Base-by-base conservation (phyloP, 2,113 vertebrate genomes). In the Mirza zaza region DNA sequence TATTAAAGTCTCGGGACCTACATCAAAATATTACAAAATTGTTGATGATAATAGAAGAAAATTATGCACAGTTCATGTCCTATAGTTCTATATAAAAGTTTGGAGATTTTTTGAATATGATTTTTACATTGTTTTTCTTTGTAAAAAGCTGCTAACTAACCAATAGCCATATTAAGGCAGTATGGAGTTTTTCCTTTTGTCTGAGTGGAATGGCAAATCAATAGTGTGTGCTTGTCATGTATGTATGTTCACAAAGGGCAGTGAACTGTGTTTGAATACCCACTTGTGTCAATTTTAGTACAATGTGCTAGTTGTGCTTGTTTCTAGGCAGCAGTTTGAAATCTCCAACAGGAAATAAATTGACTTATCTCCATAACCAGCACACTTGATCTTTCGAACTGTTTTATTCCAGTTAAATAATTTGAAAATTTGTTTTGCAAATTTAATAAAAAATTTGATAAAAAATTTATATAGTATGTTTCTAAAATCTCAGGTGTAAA, bases 281-380 rank as follows among this genome's bases (percentile, higher is more conserved):
- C 79, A 67, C 94, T 97, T 98, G 91, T 98, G 82, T 98, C 97
- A 36, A 36, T 91, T 97, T 97, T 75, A 59, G 79, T 95, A 97
- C 95, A 98, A 95, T 95, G 82, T 79, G 57, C 0, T 96, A 81
- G 96, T 87, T 98, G 94, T 98, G 87, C 86, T 95, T 89, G 36
- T 94, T 98, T 98, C 87, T 91, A 92, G 76, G 93, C 57, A 96
- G 92, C 87, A 79, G 67, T 86, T 97, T n/a, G 80, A 97, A 97
- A 95, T 82, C 87, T 82, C 65, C 61, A 86, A 36, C 84, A 94
- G 42, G 93, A 97, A 97, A 90, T 92, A 93, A 94, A 96, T 82
- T 85, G 76, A 75, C 82, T 1, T 94, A 36, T 95, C 90, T 94
- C 59, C 23, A n/a, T 93, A 97, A 91, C 61, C 91, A 96, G 6